Conservation (phyloP, 2,888 invertebrate species). For the Mimas tiliae region DNA sequence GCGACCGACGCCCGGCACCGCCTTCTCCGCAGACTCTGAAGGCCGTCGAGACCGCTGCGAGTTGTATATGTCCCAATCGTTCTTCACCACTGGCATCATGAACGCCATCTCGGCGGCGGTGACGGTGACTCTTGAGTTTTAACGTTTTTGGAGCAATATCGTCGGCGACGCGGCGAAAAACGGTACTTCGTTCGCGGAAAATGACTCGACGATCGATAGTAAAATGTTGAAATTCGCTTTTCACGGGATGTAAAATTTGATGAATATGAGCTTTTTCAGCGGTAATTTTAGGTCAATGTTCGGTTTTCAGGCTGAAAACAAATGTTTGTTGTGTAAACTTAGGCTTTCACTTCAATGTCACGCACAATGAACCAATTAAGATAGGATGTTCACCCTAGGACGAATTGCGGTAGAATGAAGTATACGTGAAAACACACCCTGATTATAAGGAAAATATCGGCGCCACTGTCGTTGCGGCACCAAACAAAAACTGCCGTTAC, state of each 20-base stretch:
- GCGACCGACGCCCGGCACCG: constrained; percentile 64
- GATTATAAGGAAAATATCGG: constrained; percentile 82
- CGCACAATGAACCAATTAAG: constrained; percentile 61
- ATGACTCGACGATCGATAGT: constrained; percentile 60
- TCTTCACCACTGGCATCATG: constrained; percentile 97
- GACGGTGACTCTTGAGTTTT: constrained; percentile 70
- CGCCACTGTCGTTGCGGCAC: constrained; percentile 70
- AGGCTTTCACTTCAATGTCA: constrained; percentile 80
- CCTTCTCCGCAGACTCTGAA: constrained; percentile 87
- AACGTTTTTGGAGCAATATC: constrained; percentile 73
- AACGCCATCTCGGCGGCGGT: constrained; percentile 91
- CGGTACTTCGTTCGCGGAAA: constrained; percentile 51
- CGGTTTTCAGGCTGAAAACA: constrained; percentile 46
- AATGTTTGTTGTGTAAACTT: constrained; percentile 47
- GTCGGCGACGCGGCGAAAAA: constrained; percentile 53
- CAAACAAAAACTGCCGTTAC: constrained; percentile 49
- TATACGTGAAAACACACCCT: constrained; percentile 81
- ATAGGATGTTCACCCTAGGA: constrained; percentile 78
- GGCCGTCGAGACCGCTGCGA: constrained; percentile 90
- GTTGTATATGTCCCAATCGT: constrained; percentile 97
- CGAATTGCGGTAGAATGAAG: constrained; percentile 81
- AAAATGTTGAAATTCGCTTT: constrained; percentile 43
- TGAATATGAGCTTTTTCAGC: constrained; percentile 43
- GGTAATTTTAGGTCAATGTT: constrained; percentile 46
- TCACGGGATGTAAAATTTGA: constrained; percentile 45